A percentile compares a stretch with the other conserved stretches of the same genome.
phyloP scores from a whole-genome alignment of 2,888 invertebrate species.

The Melikaiella ostensackeni region DNA sequence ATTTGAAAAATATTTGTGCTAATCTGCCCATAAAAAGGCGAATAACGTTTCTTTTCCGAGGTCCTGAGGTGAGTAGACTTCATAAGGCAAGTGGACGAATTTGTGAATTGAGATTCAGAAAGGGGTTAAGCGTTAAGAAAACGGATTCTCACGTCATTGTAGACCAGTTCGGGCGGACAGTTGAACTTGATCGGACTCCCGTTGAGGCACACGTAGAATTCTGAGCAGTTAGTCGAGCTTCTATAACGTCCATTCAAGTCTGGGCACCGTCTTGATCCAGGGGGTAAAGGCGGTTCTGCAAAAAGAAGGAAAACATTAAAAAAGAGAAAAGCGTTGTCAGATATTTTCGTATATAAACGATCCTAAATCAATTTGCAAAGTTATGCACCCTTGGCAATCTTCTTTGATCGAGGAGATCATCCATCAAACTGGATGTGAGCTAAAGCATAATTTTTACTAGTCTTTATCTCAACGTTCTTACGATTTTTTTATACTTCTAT shows the following conservation, averaged over 20 bases:
- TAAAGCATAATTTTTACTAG: background rate
- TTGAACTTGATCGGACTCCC: slow-evolving; percentile 81
- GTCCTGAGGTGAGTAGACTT: slow-evolving; percentile 22
- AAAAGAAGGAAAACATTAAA: slow-evolving; percentile 46
- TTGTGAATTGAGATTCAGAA: background rate
- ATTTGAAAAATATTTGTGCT: background rate
- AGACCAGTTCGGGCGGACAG: slow-evolving; percentile 82
- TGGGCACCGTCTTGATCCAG: slow-evolving; percentile 77
- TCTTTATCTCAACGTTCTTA: background rate
- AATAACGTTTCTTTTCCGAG: slow-evolving; percentile 5
- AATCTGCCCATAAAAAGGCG: background rate
- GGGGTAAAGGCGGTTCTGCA: slow-evolving; percentile 67
- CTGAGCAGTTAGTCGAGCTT: slow-evolving; percentile 81
- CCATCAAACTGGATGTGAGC: background rate
- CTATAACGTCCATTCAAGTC: slow-evolving; percentile 82
- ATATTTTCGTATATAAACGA: slow-evolving; percentile 19
- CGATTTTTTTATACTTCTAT: background rate
- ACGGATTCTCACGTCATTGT: slow-evolving; percentile 79
- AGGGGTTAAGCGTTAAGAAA: slow-evolving; percentile 8
- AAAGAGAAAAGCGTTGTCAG: background rate
- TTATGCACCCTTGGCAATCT: slow-evolving; percentile 38
- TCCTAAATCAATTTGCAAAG: slow-evolving; percentile 25
- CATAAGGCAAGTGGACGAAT: background rate
- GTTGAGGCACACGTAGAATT: slow-evolving; percentile 83
- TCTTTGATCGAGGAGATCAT: background rate